Evolutionary conservation across 2,113 vertebrate species (phyloP).

Genomic region (Circaetus gallicus): DNA sequence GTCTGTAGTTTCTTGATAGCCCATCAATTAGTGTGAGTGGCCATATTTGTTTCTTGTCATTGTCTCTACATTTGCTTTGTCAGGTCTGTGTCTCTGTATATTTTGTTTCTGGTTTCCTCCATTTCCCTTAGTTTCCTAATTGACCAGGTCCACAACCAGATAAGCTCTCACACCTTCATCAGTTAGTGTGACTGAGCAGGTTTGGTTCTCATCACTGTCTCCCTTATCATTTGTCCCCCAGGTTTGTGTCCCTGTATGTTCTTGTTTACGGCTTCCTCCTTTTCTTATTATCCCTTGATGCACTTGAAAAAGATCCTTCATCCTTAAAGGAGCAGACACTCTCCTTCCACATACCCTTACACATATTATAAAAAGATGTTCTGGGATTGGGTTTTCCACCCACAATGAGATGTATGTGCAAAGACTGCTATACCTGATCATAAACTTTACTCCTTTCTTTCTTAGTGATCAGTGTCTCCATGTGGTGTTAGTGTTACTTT

Average conservation of each 20-base stretch:
- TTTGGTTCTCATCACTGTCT: neutral
- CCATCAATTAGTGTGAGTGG: neutral
- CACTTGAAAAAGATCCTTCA: neutral
- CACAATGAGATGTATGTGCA: neutral
- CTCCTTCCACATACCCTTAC: neutral
- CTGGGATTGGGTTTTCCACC: neutral
- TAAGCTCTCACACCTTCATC: neutral
- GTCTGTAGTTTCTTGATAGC: neutral
- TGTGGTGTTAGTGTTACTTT: neutral
- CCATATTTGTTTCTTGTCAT: neutral
- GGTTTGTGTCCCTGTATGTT: neutral
- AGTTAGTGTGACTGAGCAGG: neutral
- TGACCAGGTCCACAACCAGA: neutral
- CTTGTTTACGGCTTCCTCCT: neutral
- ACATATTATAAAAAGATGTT: neutral
- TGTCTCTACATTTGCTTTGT: neutral
- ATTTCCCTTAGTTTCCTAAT: neutral
- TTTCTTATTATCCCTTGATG: neutral
- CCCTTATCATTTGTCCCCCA: neutral
- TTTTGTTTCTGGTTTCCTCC: neutral
- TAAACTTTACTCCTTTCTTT: neutral
- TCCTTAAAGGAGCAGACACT: neutral
- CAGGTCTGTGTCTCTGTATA: neutral
- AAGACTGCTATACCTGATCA: neutral
- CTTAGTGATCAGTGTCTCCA: neutral